These are phyloP conservation scores for Limanda limanda DNA, from an alignment of 2,113 vertebrate species.

Conservation along the genomic window DNA sequence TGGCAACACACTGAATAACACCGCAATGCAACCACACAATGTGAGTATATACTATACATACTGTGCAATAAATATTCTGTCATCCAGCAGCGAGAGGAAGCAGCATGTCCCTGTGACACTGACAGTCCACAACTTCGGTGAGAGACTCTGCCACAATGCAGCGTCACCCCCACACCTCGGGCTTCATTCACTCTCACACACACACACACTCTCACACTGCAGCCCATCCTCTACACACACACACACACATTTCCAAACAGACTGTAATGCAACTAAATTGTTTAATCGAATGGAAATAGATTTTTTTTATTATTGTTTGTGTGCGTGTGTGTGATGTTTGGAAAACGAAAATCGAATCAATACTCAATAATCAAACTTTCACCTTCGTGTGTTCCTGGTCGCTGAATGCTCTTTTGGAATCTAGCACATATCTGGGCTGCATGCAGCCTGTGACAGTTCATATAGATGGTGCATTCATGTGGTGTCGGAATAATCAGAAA, in stretches of 20 bases:
- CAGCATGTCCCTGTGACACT: constrained; percentile 53
- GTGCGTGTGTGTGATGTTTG: background rate
- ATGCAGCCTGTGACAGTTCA: too few species aligned
- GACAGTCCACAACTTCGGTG: constrained; percentile 54
- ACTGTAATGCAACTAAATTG: background rate
- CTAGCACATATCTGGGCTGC: too few species aligned
- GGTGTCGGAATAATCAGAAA: too few species aligned
- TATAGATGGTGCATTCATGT: too few species aligned
- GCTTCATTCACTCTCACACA: constrained; percentile 18
- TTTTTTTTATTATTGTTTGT: background rate
- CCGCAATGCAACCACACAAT: background rate
- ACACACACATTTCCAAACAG: background rate
- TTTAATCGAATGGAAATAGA: too few species aligned
- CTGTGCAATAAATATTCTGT: constrained; percentile 38
- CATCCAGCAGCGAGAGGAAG: constrained; percentile 37
- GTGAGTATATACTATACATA: constrained; percentile 23
- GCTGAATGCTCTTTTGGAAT: too few species aligned
- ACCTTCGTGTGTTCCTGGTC: too few species aligned
- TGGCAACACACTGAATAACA: background rate
- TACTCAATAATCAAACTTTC: too few species aligned
- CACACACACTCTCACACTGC: constrained; percentile 29
- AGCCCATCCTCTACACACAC: constrained; percentile 42
- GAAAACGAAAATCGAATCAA: background rate
- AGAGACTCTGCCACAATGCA: constrained; percentile 49
- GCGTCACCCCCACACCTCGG: constrained; percentile 31